Evolutionary conservation across 2,888 invertebrate species (phyloP), one percentile per base, ranked within the genome.

Genomic region (Acheta domesticus): DNA sequence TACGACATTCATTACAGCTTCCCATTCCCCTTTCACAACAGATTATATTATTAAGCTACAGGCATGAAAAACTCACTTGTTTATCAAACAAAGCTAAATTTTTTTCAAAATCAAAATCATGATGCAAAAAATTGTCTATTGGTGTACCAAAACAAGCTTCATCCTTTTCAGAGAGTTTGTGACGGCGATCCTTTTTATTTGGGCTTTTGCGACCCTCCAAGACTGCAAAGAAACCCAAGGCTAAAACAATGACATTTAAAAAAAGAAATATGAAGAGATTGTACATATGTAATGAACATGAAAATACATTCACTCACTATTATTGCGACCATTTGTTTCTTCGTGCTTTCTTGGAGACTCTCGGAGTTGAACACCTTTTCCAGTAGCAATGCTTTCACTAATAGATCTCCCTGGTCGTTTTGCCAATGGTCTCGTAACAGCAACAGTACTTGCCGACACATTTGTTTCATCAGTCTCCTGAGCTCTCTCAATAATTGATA

Each of bases 61-160:
- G 8, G 5, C 36, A 36, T 8, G 36, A 36, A 36, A 36, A 36
- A 21, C 80, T 79, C 82, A 88, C 88, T 85, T 89, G 87, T 87
- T 97, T 97, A 87, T 97, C 93, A 87, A 97, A 97, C 77, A 97
- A 88, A 36, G 96, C 96, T 79, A 97, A 89, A 88, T 97, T 97
- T 82, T 95, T 96, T 86, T 97, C 97, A 89, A 97, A 97, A 89
- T 97, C 97, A 89, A 97, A 97, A 84, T 97, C 97, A 85, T 93
- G 90, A 83, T 88, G 89, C 78, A 92, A 86, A 82, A 89, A 89
- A 79, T 91, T 90, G 83, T 93, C 93, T 14, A 92, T 88, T 75
- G 93, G 92, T 11, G 90, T 90, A 49, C 93, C 94, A 87, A 95
- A 95, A 85, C 94, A 94, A 80, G 93, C 92, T 85, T 94, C 93